Conservation (phyloP, 2,113 vertebrate species). For the Daphoenositta chrysoptera region DNA sequence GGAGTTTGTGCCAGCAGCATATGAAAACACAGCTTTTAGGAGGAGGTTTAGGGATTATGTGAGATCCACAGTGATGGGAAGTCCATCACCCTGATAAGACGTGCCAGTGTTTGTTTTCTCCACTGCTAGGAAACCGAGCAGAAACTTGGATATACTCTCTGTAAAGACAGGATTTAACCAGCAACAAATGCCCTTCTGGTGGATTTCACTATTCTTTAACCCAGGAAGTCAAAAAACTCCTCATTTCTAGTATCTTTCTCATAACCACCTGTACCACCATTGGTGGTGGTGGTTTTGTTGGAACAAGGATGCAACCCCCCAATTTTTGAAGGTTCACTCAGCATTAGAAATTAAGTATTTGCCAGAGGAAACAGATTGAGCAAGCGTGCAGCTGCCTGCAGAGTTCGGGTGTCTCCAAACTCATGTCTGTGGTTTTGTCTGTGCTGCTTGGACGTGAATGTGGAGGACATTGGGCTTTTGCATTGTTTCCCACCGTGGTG, state of each 20-base stretch:
- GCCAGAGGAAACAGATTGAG: not conserved
- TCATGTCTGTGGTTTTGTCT: not conserved
- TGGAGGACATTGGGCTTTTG: not conserved
- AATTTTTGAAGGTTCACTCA: not conserved
- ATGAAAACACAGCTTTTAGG: not conserved
- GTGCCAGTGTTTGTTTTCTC: not conserved
- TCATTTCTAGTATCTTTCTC: not conserved
- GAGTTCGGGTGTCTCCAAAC: fast-evolving
- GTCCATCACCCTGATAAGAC: not conserved
- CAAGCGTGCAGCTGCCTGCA: not conserved
- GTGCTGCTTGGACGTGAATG: not conserved
- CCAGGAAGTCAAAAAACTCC: not conserved
- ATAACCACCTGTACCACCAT: not conserved
- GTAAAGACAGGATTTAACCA: not conserved
- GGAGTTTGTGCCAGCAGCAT: not conserved
- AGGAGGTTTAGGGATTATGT: not conserved
- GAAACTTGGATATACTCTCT: not conserved
- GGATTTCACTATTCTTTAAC: not conserved
- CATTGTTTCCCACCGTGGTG: fast-evolving
- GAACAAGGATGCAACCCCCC: not conserved
- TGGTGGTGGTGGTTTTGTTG: not conserved
- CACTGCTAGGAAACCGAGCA: not conserved
- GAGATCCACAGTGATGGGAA: not conserved
- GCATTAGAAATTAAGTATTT: not conserved
- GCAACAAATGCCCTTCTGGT: not conserved